phyloP scores from a whole-genome alignment of 2,888 invertebrate genomes.

The Lagria hirta region DNA sequence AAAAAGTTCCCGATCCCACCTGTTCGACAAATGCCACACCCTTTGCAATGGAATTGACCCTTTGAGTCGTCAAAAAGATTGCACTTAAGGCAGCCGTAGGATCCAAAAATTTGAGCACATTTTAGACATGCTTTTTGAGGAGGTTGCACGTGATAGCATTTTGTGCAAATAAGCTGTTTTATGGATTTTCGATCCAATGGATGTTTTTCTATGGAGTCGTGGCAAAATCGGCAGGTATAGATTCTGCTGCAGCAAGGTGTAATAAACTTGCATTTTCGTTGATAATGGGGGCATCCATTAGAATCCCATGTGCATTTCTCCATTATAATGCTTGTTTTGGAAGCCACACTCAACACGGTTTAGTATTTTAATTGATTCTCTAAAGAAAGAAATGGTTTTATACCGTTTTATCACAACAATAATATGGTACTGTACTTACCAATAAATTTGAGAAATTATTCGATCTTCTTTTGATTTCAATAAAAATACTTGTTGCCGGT shows the following conservation, averaged over 20 bases:
- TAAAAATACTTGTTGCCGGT: too few relatives aligned
- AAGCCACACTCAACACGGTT: too few relatives aligned
- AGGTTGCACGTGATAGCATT: constrained; percentile 77
- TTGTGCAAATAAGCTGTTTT: constrained; percentile 77
- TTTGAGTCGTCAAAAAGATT: constrained; percentile 88
- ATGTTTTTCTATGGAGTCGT: constrained; percentile 84
- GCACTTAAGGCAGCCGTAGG: constrained; percentile 86
- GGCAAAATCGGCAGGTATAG: constrained; percentile 87
- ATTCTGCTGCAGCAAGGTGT: constrained; percentile 88
- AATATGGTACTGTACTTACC: too few relatives aligned
- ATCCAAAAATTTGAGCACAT: constrained; percentile 52
- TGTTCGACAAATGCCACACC: constrained; percentile 86
- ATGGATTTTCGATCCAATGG: constrained; percentile 81
- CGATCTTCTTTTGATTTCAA: too few relatives aligned
- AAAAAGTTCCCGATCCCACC: constrained; percentile 86
- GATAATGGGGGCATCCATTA: constrained; percentile 83
- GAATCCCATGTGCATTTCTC: too few relatives aligned
- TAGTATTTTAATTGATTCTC: too few relatives aligned
- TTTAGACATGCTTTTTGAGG: constrained; percentile 77
- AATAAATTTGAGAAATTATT: too few relatives aligned
- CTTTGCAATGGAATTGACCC: constrained; percentile 86
- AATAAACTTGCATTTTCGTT: constrained; percentile 84
- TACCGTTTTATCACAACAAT: too few relatives aligned
- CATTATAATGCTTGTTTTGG: too few relatives aligned
- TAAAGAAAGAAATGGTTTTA: too few relatives aligned